These are phyloP conservation scores for Cenopis cana DNA, from an alignment of 2,888 invertebrate genomes.

Conservation along the genomic window DNA sequence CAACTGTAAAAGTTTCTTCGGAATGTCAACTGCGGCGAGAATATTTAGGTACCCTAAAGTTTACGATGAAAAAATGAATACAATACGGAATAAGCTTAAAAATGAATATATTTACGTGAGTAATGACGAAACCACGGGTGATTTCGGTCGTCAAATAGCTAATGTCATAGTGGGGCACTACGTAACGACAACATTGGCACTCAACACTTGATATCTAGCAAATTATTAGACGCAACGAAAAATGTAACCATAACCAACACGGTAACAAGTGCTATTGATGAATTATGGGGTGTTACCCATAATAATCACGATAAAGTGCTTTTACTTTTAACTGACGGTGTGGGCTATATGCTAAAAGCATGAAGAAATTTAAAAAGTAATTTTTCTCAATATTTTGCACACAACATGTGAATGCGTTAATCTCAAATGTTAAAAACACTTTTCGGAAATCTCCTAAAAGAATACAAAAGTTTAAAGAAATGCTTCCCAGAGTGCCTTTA, in stretches of 20 bases:
- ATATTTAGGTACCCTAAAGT: neutral
- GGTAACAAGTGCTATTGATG: conserved; percentile 2
- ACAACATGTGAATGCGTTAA: no score
- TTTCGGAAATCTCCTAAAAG: no score
- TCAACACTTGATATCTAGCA: neutral
- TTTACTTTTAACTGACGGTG: conserved; percentile 4
- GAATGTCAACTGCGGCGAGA: neutral
- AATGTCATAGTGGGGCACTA: no score
- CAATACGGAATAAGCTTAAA: neutral
- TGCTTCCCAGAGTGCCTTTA: no score
- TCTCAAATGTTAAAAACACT: no score
- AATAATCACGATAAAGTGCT: neutral
- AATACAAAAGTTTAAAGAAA: no score
- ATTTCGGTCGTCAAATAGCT: no score
- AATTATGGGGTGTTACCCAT: neutral
- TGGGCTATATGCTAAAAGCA: neutral
- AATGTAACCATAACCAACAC: neutral
- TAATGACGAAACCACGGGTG: neutral
- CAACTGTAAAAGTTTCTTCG: neutral
- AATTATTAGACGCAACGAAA: neutral
- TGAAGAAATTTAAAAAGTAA: no score
- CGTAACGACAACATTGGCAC: neutral
- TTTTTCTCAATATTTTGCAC: no score
- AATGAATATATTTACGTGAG: neutral
- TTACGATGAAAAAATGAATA: neutral